phyloP scores from a whole-genome alignment of 2,113 vertebrate species.

The Onychostruthus taczanowskii region DNA sequence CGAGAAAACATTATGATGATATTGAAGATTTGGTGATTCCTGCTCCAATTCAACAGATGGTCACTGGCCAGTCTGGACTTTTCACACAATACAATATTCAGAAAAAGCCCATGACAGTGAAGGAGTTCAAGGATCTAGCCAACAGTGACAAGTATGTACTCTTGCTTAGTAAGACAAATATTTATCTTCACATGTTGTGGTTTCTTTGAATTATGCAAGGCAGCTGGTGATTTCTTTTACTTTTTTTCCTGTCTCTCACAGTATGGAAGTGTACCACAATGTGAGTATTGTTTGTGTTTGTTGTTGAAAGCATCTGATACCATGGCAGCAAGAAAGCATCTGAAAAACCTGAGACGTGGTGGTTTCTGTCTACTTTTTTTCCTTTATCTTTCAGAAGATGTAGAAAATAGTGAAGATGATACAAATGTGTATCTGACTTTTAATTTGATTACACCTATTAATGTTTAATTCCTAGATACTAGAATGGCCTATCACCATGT shows the following conservation, averaged over 20 bases:
- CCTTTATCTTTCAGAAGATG: neutral
- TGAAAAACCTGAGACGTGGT: neutral
- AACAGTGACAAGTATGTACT: slow-evolving; percentile 79
- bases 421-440: neutral
- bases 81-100: slow-evolving; percentile 81
- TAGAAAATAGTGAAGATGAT: neutral
- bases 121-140: slow-evolving; percentile 77
- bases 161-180: neutral
- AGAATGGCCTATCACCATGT: neutral
- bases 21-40: slow-evolving; percentile 81
- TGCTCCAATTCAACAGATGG: slow-evolving; percentile 82
- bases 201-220: neutral
- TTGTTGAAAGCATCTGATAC: neutral
- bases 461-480: neutral
- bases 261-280: neutral
- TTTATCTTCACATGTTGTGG: neutral
- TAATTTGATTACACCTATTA: neutral
- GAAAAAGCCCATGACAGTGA: slow-evolving; percentile 82
- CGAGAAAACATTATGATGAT: slow-evolving; percentile 77
- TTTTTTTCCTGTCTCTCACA: neutral
- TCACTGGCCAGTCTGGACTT: slow-evolving; percentile 77
- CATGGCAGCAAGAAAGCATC: neutral
- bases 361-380: neutral
- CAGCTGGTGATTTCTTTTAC: neutral
- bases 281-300: neutral